Evolutionary conservation across 2,113 vertebrate species (phyloP), one percentile per base, ranked within the genome.

Genomic region (Cyrtonyx montezumae): DNA sequence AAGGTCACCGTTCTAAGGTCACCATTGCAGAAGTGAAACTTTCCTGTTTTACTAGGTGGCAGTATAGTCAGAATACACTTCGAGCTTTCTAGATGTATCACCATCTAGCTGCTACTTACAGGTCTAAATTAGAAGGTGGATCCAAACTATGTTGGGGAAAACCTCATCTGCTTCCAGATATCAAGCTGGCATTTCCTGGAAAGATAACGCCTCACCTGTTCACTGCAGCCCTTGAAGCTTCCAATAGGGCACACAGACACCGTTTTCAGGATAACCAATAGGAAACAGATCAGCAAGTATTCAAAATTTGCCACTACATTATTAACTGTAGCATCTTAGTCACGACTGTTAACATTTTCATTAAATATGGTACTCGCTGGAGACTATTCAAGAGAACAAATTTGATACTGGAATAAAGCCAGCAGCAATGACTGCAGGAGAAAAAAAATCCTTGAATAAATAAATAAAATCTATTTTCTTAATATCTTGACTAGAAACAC

Each of bases 31-130:
- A 82, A 94, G 84, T 7, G 5, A 68, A 84, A 88, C 58, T 79
- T 95, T 89, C 51, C 71, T 56, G 59, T 7, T 74, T 83, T 92
- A 15, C 42, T 91, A 65, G 75, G 81, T 91, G 84, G 87, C 87
- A 85, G 68, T 34, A n/a, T 2, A 93, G 71, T 76, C 79, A 91
- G 84, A 93, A 85, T 76, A 67, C 79, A 79, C 84, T 89, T 85
- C 55, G 88, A 96, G 78, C 78, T 87, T 92, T 92, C 87, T 93
- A 76, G 63, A 89, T 92, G 81, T 79, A 94, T 95, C 94, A 95
- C 94, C 91, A 96, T 89, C 93, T 96, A 87, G 94, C 91, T 95
- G 89, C 94, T 94, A 96, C 96, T 95, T 96, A 93, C 86, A 88
- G 92, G 74, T 89, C 79, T 96, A 96, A 96, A 78, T 94, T 89